Base-by-base conservation (phyloP, 1,140 invertebrate species). In the Drosophila baimaii region DNA sequence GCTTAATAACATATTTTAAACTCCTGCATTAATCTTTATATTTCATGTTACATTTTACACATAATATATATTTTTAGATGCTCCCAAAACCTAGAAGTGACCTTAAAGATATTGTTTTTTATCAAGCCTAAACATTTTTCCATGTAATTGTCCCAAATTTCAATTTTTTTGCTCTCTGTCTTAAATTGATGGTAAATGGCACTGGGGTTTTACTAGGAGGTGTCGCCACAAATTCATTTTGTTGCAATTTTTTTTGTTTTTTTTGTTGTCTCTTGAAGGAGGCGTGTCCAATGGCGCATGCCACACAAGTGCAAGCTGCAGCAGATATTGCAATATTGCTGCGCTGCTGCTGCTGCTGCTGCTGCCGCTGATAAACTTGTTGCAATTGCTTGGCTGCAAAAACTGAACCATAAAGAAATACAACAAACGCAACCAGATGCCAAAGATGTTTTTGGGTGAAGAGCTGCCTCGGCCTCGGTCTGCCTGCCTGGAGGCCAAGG, bases 371-470 rank as follows among this genome's bases (percentile, higher is more conserved):
- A 70, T 70, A 71, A 71, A 71, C 68, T 56, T 56, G 68, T 71
- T 71, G 65, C 64, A 41, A 52, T 31, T 12, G 17, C 27, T 27
- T 37, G 21, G 52, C 52, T 37, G 19, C 57, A 59, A 51, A 51
- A 52, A 52, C 51, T 33, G 51, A 52, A 29, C 25, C 41, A 58
- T 19, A 58, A 47, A 27, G 3, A 21, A 19, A n/a, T 5, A 27
- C 23, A 29, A 25, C 21, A 57, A 41, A 33, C 15, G 35, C 47
- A 70, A 70, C 64, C 49, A 69, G 65, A 71, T 71, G 65, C 68
- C 65, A 71, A 44, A 71, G 68, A 71, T 71, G 65, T 54, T 71
- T 71, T 71, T 70, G 68, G 68, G 68, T 71, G 68, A 71, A 57
- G 68, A 52, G 46, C 46, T 35, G 62, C 33, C 31, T 17, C 46